Evolutionary conservation across 2,113 vertebrate genomes (phyloP), one percentile per base, ranked within the genome.

Genomic region (Zosterops japonicus): DNA sequence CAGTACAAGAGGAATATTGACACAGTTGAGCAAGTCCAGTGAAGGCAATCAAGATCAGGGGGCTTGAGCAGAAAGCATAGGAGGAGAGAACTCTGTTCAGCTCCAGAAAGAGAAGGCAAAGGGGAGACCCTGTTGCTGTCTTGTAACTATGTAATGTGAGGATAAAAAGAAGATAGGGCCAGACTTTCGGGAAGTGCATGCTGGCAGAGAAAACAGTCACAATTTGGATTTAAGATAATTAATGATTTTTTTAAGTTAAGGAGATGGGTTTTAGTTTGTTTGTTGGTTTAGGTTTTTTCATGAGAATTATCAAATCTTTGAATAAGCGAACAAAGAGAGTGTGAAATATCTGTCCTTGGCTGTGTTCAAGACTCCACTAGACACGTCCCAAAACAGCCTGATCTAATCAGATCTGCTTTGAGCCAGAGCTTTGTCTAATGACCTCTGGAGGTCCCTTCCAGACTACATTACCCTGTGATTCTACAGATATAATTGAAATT

Each of bases 21-120:
- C 9, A 15, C 15, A 27, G 8, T 33, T 41, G 47, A 56, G 4
- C 1, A 5, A 81, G 23, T 56, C 23, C 12, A 57, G 21, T 15
- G 28, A 55, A 74, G 4, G 9, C 18, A 21, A 39, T 5, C 22
- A 61, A 44, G 16, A n/a, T 22, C 31, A 27, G 16, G 5, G 5
- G 4, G 1, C 10, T 64, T 2, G 5, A 56, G 23, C 14, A 81
- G 18, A 29, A 5, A 57, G 7, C 5, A 10, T 1, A 42, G 28
- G 24, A 71, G 13, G 12, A 68, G 25, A 42, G 9, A 76, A 61
- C 21, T 35, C 13, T 46, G 23, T 39, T 67, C 19, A 41, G 17
- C n/a, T 83, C 29, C 23, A 44, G 76, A 47, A 35, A 47, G 49
- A 41, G 21, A 49, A 61, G 31, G 41, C 14, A 63, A 61, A 61